Conservation (phyloP, 1,140 invertebrate species). For the Diabrotica virgifera region DNA sequence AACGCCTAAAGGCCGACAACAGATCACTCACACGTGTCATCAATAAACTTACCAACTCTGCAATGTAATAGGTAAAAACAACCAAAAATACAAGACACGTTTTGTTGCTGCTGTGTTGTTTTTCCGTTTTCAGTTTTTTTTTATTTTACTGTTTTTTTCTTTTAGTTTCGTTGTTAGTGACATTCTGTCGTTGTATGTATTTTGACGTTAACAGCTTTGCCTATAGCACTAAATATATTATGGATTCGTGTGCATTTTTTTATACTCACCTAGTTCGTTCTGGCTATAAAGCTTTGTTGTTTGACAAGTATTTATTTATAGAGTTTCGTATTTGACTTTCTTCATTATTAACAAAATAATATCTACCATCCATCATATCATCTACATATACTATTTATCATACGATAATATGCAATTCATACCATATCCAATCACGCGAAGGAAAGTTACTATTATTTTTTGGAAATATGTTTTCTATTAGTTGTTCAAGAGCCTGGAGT, state of each 20-base stretch:
- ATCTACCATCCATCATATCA: no score
- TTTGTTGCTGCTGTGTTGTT: slow-evolving; percentile 20
- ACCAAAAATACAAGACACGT: slow-evolving; percentile 5
- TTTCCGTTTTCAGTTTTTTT: slow-evolving; percentile 15
- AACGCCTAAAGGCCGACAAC: slow-evolving; percentile 94
- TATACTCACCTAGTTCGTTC: background rate
- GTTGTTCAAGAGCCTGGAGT: no score
- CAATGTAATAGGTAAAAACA: slow-evolving; percentile 69
- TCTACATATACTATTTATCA: no score
- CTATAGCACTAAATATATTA: slow-evolving; percentile 11
- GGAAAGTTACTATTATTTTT: no score
- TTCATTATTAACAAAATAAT: no score
- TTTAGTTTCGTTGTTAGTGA: slow-evolving; percentile 16
- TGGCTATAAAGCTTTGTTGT: no score
- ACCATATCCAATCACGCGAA: no score
- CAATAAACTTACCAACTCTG: slow-evolving; percentile 90
- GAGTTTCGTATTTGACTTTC: no score
- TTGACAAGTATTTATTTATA: no score
- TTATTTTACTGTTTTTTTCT: slow-evolving; percentile 7
- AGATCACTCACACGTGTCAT: slow-evolving; percentile 90
- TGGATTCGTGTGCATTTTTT: slow-evolving; percentile 15
- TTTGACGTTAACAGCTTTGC: slow-evolving; percentile 14
- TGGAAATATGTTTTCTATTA: no score
- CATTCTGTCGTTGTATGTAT: slow-evolving; percentile 11
- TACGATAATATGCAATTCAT: no score